Conservation (phyloP, 2,113 vertebrate species). For the Mus pahari region DNA sequence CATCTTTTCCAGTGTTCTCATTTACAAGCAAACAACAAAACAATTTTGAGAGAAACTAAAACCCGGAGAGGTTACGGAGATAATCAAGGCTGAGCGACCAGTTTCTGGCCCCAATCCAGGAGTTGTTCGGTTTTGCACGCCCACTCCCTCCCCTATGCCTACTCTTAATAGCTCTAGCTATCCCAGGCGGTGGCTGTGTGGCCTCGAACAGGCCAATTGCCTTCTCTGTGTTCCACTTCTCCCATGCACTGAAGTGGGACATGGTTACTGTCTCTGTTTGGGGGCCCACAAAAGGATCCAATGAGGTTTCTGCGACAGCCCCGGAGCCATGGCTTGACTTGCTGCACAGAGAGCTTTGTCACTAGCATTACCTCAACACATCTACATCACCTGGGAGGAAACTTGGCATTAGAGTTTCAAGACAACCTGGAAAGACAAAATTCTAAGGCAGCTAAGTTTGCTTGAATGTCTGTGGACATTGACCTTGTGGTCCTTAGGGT, state of each 20-base stretch:
- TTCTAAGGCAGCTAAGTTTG: constrained; percentile 51
- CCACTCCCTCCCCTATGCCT: background rate
- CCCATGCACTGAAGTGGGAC: background rate
- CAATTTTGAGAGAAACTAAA: background rate
- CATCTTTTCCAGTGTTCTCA: background rate
- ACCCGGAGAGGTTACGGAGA: background rate
- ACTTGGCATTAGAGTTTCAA: background rate
- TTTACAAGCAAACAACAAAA: constrained; percentile 53
- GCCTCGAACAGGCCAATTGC: background rate
- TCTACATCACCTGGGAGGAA: background rate
- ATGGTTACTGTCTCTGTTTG: background rate
- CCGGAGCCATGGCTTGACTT: background rate
- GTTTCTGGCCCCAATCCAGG: background rate
- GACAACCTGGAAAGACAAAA: background rate
- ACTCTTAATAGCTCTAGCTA: background rate
- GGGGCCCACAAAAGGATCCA: background rate
- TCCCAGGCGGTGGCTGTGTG: background rate
- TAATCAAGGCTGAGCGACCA: background rate
- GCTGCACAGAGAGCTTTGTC: background rate
- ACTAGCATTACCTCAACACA: background rate
- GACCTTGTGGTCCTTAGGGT: background rate
- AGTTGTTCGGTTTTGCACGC: background rate
- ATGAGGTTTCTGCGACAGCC: background rate
- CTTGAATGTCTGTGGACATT: background rate
- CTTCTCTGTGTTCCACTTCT: background rate